Evolutionary conservation across 2,888 invertebrate genomes (phyloP), one percentile per base, ranked within the genome.

Genomic region (Pyrgus malvae): DNA sequence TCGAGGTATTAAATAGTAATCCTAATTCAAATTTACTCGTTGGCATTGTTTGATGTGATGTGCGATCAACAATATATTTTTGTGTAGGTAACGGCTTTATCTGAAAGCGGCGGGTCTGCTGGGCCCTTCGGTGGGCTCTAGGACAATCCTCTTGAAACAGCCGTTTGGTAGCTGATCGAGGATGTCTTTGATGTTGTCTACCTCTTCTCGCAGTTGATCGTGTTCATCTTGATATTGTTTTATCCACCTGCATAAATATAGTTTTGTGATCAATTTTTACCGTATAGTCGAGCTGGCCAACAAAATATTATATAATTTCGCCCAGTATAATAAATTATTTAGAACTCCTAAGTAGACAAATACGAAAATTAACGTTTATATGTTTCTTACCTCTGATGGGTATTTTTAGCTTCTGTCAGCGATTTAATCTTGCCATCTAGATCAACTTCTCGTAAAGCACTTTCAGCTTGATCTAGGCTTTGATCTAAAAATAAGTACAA

Each of bases 131-230:
- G 85, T 87, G 4, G 95, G 95, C 76, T 97, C 97, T 31, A 97
- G 90, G 59, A 93, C 93, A 48, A 94, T 91, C 64, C 94, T 91
- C 74, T 95, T 96, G 85, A 93, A 96, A 80, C 98, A 98, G 1
- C 92, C 92, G 0, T 92, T 91, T 0, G 98, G 98, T 58, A 98
- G 90, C 54, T 96, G 92, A 49, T 93, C 92, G 1, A 94, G 91
- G 65, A 98, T 98, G 48, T 94, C 93, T 68, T 94, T 94, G 46
- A 98, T 93, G 74, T 97, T 97, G 5, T 92, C 92, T 2, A 98
- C 97, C 79, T 98, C 97, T 1, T 84, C 84, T 60, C 92, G 87
- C 8, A 98, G 89, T 55, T 92, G 87, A 38, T 85, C 91, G 41
- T 97, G 92, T 71, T 97, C 96, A 9, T 94, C 94, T 72, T 95